Conservation (phyloP, 2,797 vertebrate species). For the Anisognathus igniventris region DNA sequence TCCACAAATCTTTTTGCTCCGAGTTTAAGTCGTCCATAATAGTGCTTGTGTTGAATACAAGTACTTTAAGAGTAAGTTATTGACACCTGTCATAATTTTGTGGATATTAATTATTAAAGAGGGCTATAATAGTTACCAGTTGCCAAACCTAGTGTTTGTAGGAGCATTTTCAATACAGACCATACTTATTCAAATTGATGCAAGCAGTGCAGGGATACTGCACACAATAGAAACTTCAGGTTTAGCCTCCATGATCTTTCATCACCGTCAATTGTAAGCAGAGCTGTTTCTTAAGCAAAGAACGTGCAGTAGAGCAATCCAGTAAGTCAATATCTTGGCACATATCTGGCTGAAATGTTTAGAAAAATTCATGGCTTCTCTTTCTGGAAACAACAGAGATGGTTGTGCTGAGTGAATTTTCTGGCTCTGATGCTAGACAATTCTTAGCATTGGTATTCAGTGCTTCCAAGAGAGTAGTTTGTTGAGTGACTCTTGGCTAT, state of each 20-base stretch:
- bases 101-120: conserved; percentile 38
- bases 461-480: not conserved
- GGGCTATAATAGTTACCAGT: not conserved
- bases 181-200: not conserved
- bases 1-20: conserved; percentile 79
- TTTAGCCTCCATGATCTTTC: not conserved
- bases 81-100: conserved; percentile 22
- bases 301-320: not conserved
- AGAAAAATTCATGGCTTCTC: not conserved
- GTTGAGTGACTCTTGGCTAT: not conserved
- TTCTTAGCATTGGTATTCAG: not conserved
- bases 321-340: not conserved
- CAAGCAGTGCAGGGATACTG: not conserved
- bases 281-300: not conserved
- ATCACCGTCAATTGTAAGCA: not conserved
- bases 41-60: conserved; percentile 58
- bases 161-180: not conserved
- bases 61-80: conserved; percentile 52
- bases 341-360: not conserved
- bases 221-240: not conserved
- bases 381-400: not conserved
- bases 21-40: conserved; percentile 66
- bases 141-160: not conserved
- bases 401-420: not conserved
- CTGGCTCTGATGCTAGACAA: not conserved